A percentile compares a stretch with the other conserved stretches of the same genome.
These are phyloP conservation scores for Heterodera filipjevi DNA, from an alignment of 2,888 invertebrate species.

Conservation along the genomic window DNA sequence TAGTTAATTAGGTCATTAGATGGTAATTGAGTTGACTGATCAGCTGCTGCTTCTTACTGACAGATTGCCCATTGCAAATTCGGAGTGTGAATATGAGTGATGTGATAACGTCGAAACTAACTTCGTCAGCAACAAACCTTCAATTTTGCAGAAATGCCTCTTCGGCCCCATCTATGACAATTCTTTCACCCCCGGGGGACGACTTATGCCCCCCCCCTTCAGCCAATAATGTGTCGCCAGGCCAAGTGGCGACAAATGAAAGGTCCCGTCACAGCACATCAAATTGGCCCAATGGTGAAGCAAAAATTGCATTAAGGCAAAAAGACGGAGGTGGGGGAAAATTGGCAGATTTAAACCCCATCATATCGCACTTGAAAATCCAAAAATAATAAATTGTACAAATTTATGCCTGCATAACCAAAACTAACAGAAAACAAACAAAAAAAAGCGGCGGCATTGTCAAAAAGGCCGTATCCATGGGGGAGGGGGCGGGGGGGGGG, in stretches of 20 bases:
- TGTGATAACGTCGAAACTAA: neutral
- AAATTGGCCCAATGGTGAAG: neutral
- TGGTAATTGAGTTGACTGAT: too few relatives aligned
- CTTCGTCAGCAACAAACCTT: neutral
- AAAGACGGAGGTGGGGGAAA: neutral
- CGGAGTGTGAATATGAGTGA: neutral
- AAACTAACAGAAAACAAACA: too few relatives aligned
- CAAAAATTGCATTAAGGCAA: too few relatives aligned
- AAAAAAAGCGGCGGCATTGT: too few relatives aligned
- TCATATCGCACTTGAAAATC: neutral
- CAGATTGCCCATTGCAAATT: too few relatives aligned
- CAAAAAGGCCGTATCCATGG: too few relatives aligned
- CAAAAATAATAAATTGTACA: neutral
- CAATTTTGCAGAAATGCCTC: neutral
- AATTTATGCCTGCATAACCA: neutral
- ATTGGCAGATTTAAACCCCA: neutral
- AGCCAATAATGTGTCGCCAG: neutral
- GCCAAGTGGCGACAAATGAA: conserved; percentile 7
- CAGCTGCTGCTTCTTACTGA: too few relatives aligned
- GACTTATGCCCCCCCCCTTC: neutral
- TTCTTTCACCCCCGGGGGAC: neutral
- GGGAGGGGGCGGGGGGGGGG: too few relatives aligned
- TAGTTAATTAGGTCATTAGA: too few relatives aligned
- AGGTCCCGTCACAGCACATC: neutral
- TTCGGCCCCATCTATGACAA: neutral